Base-by-base conservation (phyloP, 2,888 invertebrate genomes). In the Sphecodes monilicornis region DNA sequence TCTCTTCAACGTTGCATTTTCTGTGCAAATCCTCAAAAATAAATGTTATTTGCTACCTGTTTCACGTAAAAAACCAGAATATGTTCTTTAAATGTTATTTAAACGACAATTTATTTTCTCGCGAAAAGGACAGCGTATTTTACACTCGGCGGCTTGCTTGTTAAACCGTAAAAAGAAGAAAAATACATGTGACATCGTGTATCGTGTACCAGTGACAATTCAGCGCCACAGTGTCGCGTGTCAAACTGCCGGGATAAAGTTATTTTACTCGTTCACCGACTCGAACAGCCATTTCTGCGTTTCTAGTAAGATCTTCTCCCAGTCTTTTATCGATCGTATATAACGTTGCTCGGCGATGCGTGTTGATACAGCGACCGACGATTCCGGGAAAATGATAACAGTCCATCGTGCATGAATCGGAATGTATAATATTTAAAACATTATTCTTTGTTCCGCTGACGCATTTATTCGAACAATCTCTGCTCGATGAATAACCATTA, bases 261-360 rank as follows among this genome's bases (percentile, higher is more conserved):
- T 36, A 66, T 66, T 66, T 66, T 66, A 66, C 66, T 32, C 66
- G 66, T 39, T 66, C 66, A 66, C 66, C 4, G 66, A 36, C 66
- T 66, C 36, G 66, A 36, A 66, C 66, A 36, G 36, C 66, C 66
- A 36, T 32, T 36, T 10, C 22, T 22, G 32, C 66, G 22, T 66
- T n/a, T n/a, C 32, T 36, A 8, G 36, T 4, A 39, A 66, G 36
- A 36, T 36, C 22, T 66, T 36, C 66, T 36, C 36, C 18, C 66
- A 11, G 36, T 66, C 5, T 32, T 18, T 10, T 36, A 66, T 66
- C 66, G 66, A 66, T 66, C 66, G 64, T 22, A 18, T 64, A 36
- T 36, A 22, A 66, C 22, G 66, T 22, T 66, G 66, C 36, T 66
- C 36, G 32, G 11, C 22, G 66, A 36, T 36, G 10, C 66, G n/a